phyloP scores from a whole-genome alignment of 2,888 invertebrate genomes.

The Stenotaenia linearis region DNA sequence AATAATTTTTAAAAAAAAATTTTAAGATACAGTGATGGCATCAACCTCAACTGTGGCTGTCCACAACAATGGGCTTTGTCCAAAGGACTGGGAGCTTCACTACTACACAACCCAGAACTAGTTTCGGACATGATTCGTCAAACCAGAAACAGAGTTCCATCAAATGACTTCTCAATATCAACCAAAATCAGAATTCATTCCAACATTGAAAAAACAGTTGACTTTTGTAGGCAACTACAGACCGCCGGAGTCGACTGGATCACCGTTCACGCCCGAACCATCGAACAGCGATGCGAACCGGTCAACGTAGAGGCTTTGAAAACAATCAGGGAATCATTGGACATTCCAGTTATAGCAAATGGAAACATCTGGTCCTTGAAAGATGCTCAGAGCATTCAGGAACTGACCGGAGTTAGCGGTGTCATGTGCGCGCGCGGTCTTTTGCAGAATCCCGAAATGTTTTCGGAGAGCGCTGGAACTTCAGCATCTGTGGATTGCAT shows the following conservation, averaged over 20 bases:
- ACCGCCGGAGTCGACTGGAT: slow-evolving; percentile 81
- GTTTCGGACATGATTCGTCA: slow-evolving; percentile 73
- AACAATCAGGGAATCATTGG: slow-evolving; percentile 63
- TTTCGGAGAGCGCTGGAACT: slow-evolving; percentile 50
- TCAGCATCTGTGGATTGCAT: slow-evolving; percentile 70
- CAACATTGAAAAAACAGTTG: slow-evolving; percentile 64
- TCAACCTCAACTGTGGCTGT: slow-evolving; percentile 96
- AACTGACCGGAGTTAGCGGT: slow-evolving; percentile 62
- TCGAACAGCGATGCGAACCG: slow-evolving; percentile 65
- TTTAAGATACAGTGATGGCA: slow-evolving; percentile 73
- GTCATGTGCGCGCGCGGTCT: slow-evolving; percentile 91
- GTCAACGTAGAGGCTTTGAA: slow-evolving; percentile 64
- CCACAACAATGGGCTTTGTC: slow-evolving; percentile 93
- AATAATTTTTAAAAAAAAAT: not conserved
- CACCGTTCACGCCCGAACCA: slow-evolving; percentile 87
- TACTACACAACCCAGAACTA: slow-evolving; percentile 74
- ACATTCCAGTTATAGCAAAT: slow-evolving; percentile 83
- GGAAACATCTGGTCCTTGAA: slow-evolving; percentile 72
- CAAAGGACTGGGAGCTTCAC: slow-evolving; percentile 79
- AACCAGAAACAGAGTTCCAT: slow-evolving; percentile 64
- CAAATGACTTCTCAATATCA: slow-evolving; percentile 70
- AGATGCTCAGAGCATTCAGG: slow-evolving; percentile 64
- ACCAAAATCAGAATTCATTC: slow-evolving; percentile 81
- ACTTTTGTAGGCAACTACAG: slow-evolving; percentile 72
- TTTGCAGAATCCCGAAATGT: slow-evolving; percentile 84